These are phyloP conservation scores for Sarcophaga subvicina DNA, from an alignment of 2,888 invertebrate genomes.

Conservation along the genomic window DNA sequence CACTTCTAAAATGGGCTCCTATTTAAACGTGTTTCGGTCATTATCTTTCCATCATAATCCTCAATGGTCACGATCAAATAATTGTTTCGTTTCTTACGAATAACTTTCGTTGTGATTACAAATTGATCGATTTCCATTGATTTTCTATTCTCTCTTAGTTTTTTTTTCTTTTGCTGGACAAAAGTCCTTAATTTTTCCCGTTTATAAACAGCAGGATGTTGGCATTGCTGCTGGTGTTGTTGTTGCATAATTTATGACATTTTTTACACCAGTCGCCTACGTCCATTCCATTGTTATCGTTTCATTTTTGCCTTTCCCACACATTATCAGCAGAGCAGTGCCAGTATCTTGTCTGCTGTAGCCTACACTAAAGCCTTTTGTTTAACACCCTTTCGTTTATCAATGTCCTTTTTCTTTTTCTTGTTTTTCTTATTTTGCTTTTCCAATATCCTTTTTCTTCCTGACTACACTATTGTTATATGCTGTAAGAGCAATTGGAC, in stretches of 20 bases:
- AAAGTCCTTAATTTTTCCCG: slow-evolving; percentile 3
- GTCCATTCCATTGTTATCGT: slow-evolving; percentile 23
- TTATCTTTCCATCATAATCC: too few species aligned
- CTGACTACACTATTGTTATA: background rate
- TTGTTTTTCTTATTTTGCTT: slow-evolving; percentile 6
- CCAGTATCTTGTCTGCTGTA: slow-evolving; percentile 2
- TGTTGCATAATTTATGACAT: slow-evolving; percentile 67
- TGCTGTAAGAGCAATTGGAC: slow-evolving; percentile 44
- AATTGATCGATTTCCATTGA: slow-evolving; percentile 39
- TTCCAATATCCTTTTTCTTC: slow-evolving; percentile 5
- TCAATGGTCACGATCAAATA: too few species aligned
- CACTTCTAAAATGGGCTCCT: too few species aligned
- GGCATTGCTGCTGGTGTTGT: slow-evolving; percentile 47
- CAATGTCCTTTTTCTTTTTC: slow-evolving; percentile 30
- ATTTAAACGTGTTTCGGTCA: too few species aligned
- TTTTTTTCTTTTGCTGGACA: background rate
- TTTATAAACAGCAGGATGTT: slow-evolving; percentile 61
- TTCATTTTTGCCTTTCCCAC: slow-evolving; percentile 66
- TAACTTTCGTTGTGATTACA: slow-evolving; percentile 4
- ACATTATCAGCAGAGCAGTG: slow-evolving; percentile 44
- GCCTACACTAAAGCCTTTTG: slow-evolving; percentile 26
- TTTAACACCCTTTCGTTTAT: slow-evolving; percentile 57
- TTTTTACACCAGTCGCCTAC: slow-evolving; percentile 31
- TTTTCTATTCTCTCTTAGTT: background rate
- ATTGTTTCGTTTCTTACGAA: background rate